phyloP scores from a whole-genome alignment of 2,797 vertebrate genomes.

The Sardinella longiceps region DNA sequence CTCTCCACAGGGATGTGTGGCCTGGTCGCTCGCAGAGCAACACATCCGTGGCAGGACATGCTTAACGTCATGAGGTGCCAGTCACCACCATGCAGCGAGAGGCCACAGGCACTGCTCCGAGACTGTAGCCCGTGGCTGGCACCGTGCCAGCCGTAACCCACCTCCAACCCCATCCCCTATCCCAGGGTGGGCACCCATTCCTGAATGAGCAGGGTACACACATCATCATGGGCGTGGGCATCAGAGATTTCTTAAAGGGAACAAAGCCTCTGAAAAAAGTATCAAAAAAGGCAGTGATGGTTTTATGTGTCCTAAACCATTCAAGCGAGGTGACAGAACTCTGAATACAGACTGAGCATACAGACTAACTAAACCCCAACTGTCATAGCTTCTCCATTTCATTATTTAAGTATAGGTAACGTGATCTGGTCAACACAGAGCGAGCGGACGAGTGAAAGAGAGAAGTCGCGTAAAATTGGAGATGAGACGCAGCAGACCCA shows the following conservation, averaged over 20 bases:
- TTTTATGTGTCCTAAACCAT: background rate
- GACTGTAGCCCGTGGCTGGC: constrained; percentile 29
- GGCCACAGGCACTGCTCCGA: constrained; percentile 11
- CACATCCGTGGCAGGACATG: constrained; percentile 14
- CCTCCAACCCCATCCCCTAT: constrained; percentile 23
- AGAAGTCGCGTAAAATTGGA: constrained; percentile 15
- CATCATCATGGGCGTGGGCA: background rate
- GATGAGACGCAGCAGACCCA: constrained; percentile 51
- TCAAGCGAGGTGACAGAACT: background rate
- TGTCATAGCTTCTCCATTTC: background rate
- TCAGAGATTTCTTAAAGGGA: background rate
- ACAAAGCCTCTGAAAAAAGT: background rate
- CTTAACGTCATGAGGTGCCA: constrained; percentile 21
- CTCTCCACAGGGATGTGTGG: constrained; percentile 18
- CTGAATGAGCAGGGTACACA: background rate
- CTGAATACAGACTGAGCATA: background rate
- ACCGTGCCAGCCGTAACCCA: background rate
- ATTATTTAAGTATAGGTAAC: background rate
- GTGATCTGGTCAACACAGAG: constrained; percentile 2
- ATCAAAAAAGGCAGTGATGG: background rate
- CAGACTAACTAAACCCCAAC: background rate
- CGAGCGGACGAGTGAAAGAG: background rate
- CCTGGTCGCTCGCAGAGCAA: constrained; percentile 23
- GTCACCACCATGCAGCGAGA: background rate
- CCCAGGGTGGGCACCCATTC: background rate